phyloP scores from a whole-genome alignment of 2,888 invertebrate genomes.

The Elysia crispata region DNA sequence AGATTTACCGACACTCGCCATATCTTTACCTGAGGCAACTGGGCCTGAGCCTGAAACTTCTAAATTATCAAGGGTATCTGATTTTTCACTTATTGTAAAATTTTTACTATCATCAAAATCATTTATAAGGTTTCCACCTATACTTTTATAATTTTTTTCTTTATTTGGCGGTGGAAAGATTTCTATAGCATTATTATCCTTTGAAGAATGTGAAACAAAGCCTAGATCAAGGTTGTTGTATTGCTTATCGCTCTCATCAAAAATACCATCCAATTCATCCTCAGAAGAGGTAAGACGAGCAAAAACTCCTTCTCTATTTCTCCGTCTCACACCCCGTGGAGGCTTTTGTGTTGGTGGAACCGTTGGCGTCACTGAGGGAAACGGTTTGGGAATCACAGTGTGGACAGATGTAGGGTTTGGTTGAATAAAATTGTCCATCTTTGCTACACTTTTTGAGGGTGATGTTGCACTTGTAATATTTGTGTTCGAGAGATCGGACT shows the following conservation, averaged over 20 bases:
- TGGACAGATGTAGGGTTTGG: too few relatives aligned
- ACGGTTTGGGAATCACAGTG: too few relatives aligned
- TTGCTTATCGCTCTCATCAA: background rate
- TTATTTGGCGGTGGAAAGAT: background rate
- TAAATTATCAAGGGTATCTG: background rate
- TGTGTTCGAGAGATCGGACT: too few relatives aligned
- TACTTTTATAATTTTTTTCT: background rate
- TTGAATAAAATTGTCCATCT: too few relatives aligned
- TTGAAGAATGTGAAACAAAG: background rate
- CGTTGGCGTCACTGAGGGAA: too few relatives aligned
- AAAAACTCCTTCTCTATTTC: too few relatives aligned
- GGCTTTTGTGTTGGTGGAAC: too few relatives aligned
- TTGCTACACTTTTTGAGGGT: too few relatives aligned
- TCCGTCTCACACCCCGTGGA: too few relatives aligned
- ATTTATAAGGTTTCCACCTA: background rate
- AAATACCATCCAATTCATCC: constrained; percentile 26
- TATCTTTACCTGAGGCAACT: background rate
- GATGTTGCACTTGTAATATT: too few relatives aligned
- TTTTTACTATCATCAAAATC: background rate
- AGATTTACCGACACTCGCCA: too few relatives aligned
- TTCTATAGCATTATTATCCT: background rate
- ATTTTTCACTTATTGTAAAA: background rate
- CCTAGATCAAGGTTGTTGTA: background rate
- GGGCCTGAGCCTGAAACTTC: background rate
- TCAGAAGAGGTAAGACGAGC: constrained; percentile 7